Evolutionary conservation across 2,888 invertebrate species (phyloP), one percentile per base, ranked within the genome.

Genomic region (Desoria tigrina): DNA sequence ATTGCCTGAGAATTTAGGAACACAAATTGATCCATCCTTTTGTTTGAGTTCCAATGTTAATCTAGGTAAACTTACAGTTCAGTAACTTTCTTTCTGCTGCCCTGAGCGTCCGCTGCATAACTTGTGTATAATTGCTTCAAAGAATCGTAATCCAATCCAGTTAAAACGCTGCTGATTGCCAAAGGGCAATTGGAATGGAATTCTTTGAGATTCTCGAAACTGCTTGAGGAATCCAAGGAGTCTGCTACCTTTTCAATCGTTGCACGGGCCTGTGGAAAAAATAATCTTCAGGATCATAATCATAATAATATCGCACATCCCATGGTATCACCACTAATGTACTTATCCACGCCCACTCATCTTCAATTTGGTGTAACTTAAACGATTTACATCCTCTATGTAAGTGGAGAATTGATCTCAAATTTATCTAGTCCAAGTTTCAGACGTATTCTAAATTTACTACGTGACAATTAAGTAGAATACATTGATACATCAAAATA

Each of bases 41-140:
- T 23, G 28, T 24, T 7, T 50, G 49, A 50, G 16, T 2, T 16
- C 9, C 42, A 16, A 61, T 61, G 21, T 26, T 49, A n/a, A n/a
- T n/a, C n/a, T n/a, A n/a, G n/a, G n/a, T n/a, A n/a, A n/a, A 27
- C 68, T 55, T 66, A 75, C 75, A 68, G 63, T 66, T 75, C 72
- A 16, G 70, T 59, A 11, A 58, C 61, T 42, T 68, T 69, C 24
- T 60, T 59, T 45, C 59, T 55, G 53, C 61, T 66, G 2, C 65
- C 53, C 1, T 28, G 18, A 16, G 65, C 61, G 27, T 53, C 68
- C 6, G 39, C 32, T 0, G 64, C 63, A 45, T 63, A 76, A 39
- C 65, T 59, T 11, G 42, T 54, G 37, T 73, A 68, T 28, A 71
- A 68, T 24, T 62, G 60, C 37, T 60, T 73, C 49, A 76, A 62